Evolutionary conservation across 2,797 vertebrate genomes (phyloP), one percentile per base, ranked within the genome.

Genomic region (Typhlichthys subterraneus): DNA sequence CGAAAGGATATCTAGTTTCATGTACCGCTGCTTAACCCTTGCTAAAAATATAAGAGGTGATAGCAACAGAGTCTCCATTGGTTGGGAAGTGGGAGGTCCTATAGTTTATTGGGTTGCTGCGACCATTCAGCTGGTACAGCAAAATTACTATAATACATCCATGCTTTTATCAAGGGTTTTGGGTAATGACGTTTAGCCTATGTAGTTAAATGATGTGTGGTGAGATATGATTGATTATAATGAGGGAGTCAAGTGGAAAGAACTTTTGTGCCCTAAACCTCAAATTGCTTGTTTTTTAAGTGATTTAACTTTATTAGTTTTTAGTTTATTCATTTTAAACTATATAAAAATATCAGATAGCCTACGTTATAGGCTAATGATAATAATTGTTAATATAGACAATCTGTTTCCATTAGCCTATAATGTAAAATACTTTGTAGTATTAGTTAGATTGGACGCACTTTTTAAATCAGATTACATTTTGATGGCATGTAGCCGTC

Each of bases 21-120:
- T 54, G 23, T 60, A 13, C 53, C 45, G 65, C 77, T 67, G 73
- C 84, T 83, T 38, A 56, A 54, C 63, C 67, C 64, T 85, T 76
- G 89, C 97, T 98, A 99, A 96, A 99, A 98, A 99, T 98, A 98
- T 82, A 93, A 83, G 77, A 59, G 45, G 77, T 89, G 93, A 89
- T 97, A 95, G 97, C 95, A 99, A 99, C 97, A 97, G 94, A 88
- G 65, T 82, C 69, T 46, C 84, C 31, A 96, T 97, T 98, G 95
- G 97, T 56, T 82, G 71, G 61, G 7, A 69, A 2, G 70, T 60
- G 76, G 81, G 75, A 75, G 65, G 75, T 68, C 70, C 73, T 67
- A 51, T 42, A 45, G 5, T 61, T 70, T 77, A 96, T 95, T 95
- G 95, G 94, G 50, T 75, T 56, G 61, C 55, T 49, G 61, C 70